Evolutionary conservation across 2,888 invertebrate genomes (phyloP).

Genomic region (Byasa hedistus): DNA sequence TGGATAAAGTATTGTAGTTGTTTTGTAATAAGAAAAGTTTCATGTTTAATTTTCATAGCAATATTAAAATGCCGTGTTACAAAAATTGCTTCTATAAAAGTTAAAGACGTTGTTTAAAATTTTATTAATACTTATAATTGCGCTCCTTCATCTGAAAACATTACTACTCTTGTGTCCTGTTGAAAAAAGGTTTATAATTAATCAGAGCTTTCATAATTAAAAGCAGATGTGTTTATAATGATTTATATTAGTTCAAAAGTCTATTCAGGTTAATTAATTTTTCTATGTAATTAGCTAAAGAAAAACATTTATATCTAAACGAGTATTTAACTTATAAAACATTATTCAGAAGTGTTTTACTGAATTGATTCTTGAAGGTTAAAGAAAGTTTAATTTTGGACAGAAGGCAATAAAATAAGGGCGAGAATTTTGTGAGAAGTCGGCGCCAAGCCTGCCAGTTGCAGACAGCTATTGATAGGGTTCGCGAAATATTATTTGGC

Average conservation of each 20-base stretch:
- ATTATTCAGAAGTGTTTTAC: constrained; percentile 51
- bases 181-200: neutral
- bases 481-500: constrained; percentile 46
- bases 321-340: constrained; percentile 33
- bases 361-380: constrained; percentile 59
- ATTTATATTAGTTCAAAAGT: neutral
- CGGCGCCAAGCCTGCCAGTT: constrained; percentile 72
- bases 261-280: neutral
- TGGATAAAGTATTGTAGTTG: constrained; percentile 32
- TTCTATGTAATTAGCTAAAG: neutral
- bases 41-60: constrained; percentile 42
- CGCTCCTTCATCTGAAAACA: neutral
- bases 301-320: neutral
- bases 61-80: neutral
- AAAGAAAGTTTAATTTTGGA: constrained; percentile 72
- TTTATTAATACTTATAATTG: neutral
- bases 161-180: neutral
- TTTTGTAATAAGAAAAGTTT: constrained; percentile 25
- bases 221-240: neutral
- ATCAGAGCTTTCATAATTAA: neutral
- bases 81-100: neutral
- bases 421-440: constrained; percentile 72
- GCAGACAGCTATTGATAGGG: constrained; percentile 78
- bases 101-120: neutral
- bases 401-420: constrained; percentile 77